phyloP scores from a whole-genome alignment of 2,113 vertebrate species.

The Tragelaphus strepsiceros region DNA sequence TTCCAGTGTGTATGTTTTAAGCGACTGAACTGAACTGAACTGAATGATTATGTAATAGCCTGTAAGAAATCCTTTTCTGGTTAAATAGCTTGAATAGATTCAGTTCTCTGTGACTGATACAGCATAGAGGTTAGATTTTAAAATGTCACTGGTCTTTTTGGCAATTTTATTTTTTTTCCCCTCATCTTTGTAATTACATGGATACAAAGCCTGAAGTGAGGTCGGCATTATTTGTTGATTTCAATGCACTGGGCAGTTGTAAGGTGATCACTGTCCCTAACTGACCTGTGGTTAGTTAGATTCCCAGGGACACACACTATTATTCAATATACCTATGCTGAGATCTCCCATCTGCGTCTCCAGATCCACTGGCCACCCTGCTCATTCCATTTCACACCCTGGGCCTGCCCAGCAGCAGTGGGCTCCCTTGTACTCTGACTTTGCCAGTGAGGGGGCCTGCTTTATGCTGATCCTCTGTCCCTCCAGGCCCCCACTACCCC shows the following conservation, averaged over 20 bases:
- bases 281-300: neutral
- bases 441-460: neutral
- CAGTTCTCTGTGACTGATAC: neutral
- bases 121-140: neutral
- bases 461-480: neutral
- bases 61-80: neutral
- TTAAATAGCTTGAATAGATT: neutral
- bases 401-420: neutral
- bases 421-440: neutral
- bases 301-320: neutral
- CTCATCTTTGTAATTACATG: neutral
- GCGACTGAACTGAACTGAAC: too few relatives aligned
- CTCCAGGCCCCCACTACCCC: neutral
- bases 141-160: neutral
- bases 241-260: neutral
- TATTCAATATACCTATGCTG: neutral
- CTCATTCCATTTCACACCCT: neutral
- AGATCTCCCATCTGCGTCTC: neutral
- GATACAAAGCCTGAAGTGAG: neutral
- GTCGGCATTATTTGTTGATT: neutral
- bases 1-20: neutral
- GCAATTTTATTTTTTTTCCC: neutral
- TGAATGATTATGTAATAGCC: neutral
- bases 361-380: neutral
- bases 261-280: neutral